Base-by-base conservation (phyloP, 2,113 vertebrate species). In the Hippoglossus stenolepis region DNA sequence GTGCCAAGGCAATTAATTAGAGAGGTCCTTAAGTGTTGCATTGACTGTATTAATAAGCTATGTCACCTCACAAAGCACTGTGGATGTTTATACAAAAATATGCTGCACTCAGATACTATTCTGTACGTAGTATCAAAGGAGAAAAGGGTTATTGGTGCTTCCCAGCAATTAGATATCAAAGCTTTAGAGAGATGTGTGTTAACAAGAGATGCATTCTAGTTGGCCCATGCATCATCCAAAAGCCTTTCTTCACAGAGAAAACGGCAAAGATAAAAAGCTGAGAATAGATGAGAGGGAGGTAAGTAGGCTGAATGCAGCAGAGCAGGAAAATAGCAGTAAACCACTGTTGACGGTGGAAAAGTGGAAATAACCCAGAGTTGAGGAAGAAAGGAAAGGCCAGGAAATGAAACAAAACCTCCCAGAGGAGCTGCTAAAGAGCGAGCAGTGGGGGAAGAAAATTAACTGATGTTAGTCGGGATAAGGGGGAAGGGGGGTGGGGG, bases 381-480 rank as follows among this genome's bases (percentile, higher is more conserved):
- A 74, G 38, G 26, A 70, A 69, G 73, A 82, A 67, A 80, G 70
- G 54, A 75, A 76, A 54, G 74, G 82, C 73, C 58, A 43, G 63
- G 66, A 43, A 80, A 65, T 58, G 71, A 85, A 88, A 85, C 57
- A 65, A 69, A 82, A 77, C 59, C 70, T 73, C 80, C 69, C 80
- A 65, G 47, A 72, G 68, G 76, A 80, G 72, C 57, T 18, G 73
- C 64, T 61, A 10, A 40, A 51, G 62, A 61, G 79, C 2, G 2
- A 84, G 58, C 3, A 18, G 69, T 54, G 56, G 68, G 54, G 54
- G 84, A 56, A 67, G 71, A 78, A 86, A 85, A 82, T 69, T 57
- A 86, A 69, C 79, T 24, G 79, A 84, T 74, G 69, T 83, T 64
- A 73, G 84, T 56, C 28, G 1, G 75, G 40, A 78, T 74, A 57